Evolutionary conservation across 2,888 invertebrate species (phyloP).

Genomic region (Dysmachus trigonus): DNA sequence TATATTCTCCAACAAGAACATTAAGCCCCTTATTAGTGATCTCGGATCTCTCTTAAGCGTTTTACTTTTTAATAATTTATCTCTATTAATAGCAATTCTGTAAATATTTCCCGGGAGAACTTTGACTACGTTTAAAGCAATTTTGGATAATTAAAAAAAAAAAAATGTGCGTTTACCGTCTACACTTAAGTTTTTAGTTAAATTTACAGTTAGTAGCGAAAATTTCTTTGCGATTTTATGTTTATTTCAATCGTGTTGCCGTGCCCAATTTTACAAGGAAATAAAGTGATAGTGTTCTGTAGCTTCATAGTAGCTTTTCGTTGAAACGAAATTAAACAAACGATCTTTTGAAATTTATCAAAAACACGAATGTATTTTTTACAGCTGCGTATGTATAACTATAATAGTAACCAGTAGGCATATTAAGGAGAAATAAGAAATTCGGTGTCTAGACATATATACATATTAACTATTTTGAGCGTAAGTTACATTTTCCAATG

Average conservation of each 20-base stretch:
- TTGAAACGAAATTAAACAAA: background rate
- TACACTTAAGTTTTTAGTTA: background rate
- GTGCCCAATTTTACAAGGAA: background rate
- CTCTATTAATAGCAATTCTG: background rate
- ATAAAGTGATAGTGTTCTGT: background rate
- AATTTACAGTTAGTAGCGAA: background rate
- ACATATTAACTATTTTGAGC: background rate
- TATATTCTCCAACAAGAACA: background rate
- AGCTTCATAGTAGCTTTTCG: background rate
- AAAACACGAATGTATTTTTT: conserved; percentile 10
- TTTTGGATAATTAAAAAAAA: background rate
- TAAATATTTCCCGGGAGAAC: background rate
- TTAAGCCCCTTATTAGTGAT: background rate
- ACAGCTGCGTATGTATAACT: background rate
- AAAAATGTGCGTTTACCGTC: background rate
- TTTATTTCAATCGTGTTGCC: background rate
- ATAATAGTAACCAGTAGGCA: background rate
- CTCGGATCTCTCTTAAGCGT: background rate
- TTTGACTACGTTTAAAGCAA: background rate
- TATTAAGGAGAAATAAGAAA: background rate
- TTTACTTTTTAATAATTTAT: background rate
- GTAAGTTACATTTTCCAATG: conserved; percentile 9
- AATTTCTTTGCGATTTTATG: background rate
- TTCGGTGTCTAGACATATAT: conserved; percentile 18
- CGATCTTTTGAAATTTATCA: background rate